Conservation (phyloP, 1,140 invertebrate genomes). For the Physella acuta region DNA sequence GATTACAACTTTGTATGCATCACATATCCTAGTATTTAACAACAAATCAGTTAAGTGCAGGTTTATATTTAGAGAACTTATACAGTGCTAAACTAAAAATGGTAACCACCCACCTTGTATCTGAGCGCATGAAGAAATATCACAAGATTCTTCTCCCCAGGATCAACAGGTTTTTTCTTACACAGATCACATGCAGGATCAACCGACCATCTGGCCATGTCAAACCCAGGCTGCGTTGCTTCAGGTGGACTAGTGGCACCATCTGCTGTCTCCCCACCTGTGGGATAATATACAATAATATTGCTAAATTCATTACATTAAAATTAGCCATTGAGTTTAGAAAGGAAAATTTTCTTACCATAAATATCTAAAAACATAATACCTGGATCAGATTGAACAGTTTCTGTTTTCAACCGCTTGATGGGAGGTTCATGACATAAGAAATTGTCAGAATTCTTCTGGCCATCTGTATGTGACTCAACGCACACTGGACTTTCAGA, state of each 20-base stretch:
- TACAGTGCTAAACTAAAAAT: no score
- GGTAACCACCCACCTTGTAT: conserved; percentile 69
- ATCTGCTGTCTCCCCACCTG: background rate
- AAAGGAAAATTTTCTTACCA: background rate
- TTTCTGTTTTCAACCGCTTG: background rate
- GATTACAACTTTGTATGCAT: no score
- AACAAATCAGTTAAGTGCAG: no score
- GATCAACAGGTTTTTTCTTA: conserved; percentile 85
- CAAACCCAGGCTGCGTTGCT: conserved; percentile 58
- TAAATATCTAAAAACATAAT: background rate
- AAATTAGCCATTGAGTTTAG: background rate
- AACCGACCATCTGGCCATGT: conserved; percentile 74
- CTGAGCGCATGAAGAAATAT: conserved; percentile 97
- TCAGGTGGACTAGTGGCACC: background rate
- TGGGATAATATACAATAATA: background rate
- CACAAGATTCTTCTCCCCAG: conserved; percentile 83
- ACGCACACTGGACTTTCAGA: no score
- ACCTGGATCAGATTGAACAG: background rate
- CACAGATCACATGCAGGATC: conserved; percentile 91
- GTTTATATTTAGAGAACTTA: no score
- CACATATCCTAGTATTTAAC: no score
- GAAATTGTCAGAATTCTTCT: no score
- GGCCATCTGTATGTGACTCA: no score
- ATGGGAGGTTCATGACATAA: no score
- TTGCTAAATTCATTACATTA: background rate